A percentile compares a stretch with the other conserved stretches of the same genome.
Evolutionary conservation across 2,113 vertebrate genomes (phyloP).

Genomic region (Plecturocebus donacophilus): DNA sequence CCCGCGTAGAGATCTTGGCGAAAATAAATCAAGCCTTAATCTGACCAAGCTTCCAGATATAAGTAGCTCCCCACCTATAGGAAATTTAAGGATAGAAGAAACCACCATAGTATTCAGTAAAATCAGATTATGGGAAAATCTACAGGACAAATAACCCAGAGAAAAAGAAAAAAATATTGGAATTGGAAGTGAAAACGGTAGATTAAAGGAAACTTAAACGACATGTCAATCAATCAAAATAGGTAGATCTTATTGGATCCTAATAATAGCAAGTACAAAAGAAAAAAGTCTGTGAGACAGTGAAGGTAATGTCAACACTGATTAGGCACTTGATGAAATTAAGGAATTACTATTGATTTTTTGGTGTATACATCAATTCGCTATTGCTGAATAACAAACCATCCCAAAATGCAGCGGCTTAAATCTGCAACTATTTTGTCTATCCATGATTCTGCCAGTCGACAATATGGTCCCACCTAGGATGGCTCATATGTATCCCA

Average conservation of each 20-base stretch:
- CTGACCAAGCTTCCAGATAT: background rate
- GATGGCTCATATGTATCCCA: background rate
- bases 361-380: background rate
- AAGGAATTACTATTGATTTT: background rate
- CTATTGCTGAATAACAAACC: background rate
- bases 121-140: background rate
- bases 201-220: background rate
- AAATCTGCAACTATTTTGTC: background rate
- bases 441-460: background rate
- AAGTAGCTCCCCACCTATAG: background rate
- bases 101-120: background rate
- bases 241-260: background rate
- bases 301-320: background rate
- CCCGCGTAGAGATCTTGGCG: background rate
- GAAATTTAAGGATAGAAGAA: background rate
- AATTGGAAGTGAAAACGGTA: background rate
- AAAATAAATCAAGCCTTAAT: constrained; percentile 33
- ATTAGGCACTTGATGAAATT: background rate
- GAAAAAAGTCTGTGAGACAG: background rate
- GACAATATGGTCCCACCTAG: background rate
- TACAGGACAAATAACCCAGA: background rate
- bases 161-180: background rate
- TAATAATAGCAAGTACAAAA: background rate
- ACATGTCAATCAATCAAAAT: background rate
- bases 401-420: background rate